Evolutionary conservation across 2,888 invertebrate species (phyloP).

Genomic region (Leptinotarsa haldemani): DNA sequence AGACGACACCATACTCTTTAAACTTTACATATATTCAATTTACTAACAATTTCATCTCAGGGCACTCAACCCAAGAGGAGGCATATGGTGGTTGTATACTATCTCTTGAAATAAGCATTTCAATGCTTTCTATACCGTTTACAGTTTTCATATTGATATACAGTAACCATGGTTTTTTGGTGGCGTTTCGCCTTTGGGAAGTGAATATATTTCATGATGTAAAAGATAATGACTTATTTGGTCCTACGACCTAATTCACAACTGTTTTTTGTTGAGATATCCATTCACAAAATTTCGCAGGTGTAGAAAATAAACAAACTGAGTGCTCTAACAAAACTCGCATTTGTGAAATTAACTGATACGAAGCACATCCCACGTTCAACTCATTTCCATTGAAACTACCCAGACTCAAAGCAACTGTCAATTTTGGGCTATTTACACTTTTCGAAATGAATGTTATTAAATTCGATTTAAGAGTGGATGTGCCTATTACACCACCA

Average conservation of each 20-base stretch:
- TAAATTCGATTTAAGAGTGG: constrained; percentile 36
- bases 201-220: too few relatives aligned
- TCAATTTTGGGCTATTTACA: constrained; percentile 35
- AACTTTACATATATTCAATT: too few relatives aligned
- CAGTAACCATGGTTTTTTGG: too few relatives aligned
- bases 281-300: constrained; percentile 16
- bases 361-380: not conserved
- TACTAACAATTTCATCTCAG: too few relatives aligned
- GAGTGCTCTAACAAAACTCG: not conserved
- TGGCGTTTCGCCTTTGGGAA: too few relatives aligned
- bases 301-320: not conserved
- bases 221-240: too few relatives aligned
- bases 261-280: not conserved
- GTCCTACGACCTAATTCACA: not conserved
- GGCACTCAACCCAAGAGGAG: too few relatives aligned
- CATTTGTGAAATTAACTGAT: not conserved
- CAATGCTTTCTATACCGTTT: too few relatives aligned
- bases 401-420: constrained; percentile 11
- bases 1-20: too few relatives aligned
- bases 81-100: too few relatives aligned
- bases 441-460: constrained; percentile 35
- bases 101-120: too few relatives aligned
- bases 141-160: too few relatives aligned
- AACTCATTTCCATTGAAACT: constrained; percentile 18
- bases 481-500: constrained; percentile 33